A percentile compares a stretch with the other conserved stretches of the same genome.
Conservation (phyloP, 2,113 vertebrate genomes). For the Casuarius casuarius region DNA sequence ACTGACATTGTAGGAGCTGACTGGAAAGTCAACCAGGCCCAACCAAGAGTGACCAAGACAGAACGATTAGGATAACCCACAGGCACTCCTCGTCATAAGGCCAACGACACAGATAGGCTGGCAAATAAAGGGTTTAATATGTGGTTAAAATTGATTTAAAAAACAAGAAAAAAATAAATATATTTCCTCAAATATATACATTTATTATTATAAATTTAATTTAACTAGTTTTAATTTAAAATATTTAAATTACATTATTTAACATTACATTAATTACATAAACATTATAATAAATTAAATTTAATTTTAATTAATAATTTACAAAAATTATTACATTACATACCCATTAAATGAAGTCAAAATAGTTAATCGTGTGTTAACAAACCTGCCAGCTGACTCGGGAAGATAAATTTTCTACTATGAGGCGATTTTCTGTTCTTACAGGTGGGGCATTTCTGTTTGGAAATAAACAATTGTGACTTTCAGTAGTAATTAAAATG, state of each 20-base stretch:
- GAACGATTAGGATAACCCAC: slow-evolving; percentile 94
- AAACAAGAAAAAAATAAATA: slow-evolving; percentile 79
- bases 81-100: slow-evolving; percentile 96
- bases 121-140: slow-evolving; percentile 99
- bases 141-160: slow-evolving; percentile 94
- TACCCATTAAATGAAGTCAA: slow-evolving; percentile 74
- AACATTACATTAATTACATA: slow-evolving; percentile 47
- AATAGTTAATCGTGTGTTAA: slow-evolving; percentile 76
- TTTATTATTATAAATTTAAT: slow-evolving; percentile 54
- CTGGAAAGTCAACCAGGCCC: slow-evolving; percentile 95
- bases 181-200: slow-evolving; percentile 81
- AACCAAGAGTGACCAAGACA: slow-evolving; percentile 99
- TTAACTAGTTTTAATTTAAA: slow-evolving; percentile 72
- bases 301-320: slow-evolving; percentile 66
- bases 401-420: slow-evolving; percentile 95
- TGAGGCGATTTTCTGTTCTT: slow-evolving; percentile 95
- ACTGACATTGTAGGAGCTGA: slow-evolving; percentile 93
- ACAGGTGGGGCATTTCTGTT: slow-evolving; percentile 91
- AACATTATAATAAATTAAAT: slow-evolving; percentile 48
- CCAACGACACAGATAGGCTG: slow-evolving; percentile 99
- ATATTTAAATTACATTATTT: slow-evolving; percentile 69
- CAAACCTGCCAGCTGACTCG: slow-evolving; percentile 98
- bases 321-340: slow-evolving; percentile 69
- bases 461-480: not conserved
- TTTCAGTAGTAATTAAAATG: not conserved